phyloP scores from a whole-genome alignment of 2,113 vertebrate species.

The Eudyptes chrysolophus region DNA sequence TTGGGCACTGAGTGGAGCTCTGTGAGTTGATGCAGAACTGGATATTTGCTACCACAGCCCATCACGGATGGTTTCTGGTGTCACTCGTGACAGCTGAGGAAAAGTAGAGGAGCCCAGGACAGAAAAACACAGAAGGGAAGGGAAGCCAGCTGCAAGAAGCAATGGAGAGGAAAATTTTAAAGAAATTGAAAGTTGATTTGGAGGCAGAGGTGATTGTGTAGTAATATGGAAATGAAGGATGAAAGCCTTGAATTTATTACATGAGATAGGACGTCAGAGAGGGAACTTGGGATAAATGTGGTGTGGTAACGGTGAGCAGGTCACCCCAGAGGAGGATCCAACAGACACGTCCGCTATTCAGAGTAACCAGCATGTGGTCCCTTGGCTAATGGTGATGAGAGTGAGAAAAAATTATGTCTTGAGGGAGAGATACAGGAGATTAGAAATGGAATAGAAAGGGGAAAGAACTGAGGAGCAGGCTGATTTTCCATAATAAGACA shows the following conservation, averaged over 20 bases:
- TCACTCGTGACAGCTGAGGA: background rate
- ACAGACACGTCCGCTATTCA: background rate
- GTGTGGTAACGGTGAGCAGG: background rate
- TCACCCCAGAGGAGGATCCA: background rate
- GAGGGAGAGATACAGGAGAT: background rate
- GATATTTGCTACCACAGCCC: background rate
- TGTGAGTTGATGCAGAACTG: background rate
- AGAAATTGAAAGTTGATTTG: background rate
- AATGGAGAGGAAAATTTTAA: background rate
- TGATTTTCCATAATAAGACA: background rate
- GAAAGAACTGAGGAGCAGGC: background rate
- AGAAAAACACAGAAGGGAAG: background rate
- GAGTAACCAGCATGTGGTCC: background rate
- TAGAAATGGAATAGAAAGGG: background rate
- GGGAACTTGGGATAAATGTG: background rate
- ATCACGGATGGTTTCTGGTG: accelerated
- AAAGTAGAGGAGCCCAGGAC: background rate
- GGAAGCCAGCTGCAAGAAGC: background rate
- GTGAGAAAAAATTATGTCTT: background rate
- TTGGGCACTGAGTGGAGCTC: background rate
- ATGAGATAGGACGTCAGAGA: background rate
- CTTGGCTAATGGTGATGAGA: background rate
- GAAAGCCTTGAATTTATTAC: background rate
- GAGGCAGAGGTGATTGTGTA: background rate
- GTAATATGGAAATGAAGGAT: background rate